Base-by-base conservation (phyloP, 2,113 vertebrate genomes). In the Microtus oregoni region DNA sequence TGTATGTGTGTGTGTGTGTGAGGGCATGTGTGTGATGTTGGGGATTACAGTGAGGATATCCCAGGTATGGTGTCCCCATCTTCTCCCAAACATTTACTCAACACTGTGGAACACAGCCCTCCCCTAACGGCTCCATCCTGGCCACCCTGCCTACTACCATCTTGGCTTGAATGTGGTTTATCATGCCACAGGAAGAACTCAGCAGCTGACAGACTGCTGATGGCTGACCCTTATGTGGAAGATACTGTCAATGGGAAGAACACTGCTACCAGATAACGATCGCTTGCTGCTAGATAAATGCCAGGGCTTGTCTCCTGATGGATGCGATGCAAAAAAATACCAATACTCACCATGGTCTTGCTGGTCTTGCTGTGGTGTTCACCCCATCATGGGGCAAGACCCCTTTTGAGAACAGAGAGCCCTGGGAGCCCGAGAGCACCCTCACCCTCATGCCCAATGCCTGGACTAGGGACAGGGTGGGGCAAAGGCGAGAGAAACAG, bases 181-280 rank as follows among this genome's bases (percentile, higher is more conserved):
- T 38, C 38, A 79, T 30, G 38, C 63, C 44, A 47, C 20, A 38
- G 35, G 72, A 91, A 93, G 89, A 97, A 98, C 88, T 17, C 65
- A 94, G 63, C 61, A 90, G 93, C 72, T 87, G 83, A 61, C 94
- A 97, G 93, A 70, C 55, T 0, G 20, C 96, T 96, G 96, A 95
- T 97, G 93, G 73, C 97, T 97, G 96, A 97, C 97, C 92, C 96
- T 98, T 97, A 97, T 89, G 98, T 97, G 97, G 97, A 92, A 98
- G 96, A 97, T 92, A 98, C 90, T 94, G 89, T 97, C 96, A 94
- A 91, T 92, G 91, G 96, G 95, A 98, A 95, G 92, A 98, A 96
- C 17, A 5, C 52, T 92, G 95, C 86, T 86, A 95, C 95, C 81
- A 89, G 96, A 96, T 98, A 98, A 98, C 0, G 1, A 97, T 97